phyloP scores from a whole-genome alignment of 2,888 invertebrate species.

The Pedicia rivosa region DNA sequence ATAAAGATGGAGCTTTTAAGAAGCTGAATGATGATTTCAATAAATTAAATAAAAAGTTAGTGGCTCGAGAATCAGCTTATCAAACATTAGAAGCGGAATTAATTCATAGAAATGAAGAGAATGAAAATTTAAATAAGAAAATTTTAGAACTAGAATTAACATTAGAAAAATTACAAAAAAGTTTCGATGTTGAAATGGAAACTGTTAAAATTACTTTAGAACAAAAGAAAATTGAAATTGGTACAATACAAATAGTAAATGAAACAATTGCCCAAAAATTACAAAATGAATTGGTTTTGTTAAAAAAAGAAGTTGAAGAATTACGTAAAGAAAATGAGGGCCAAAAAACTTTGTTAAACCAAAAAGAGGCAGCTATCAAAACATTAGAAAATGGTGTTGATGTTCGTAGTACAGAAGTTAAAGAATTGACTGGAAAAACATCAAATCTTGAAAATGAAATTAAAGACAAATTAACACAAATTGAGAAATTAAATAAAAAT shows the following conservation, averaged over 20 bases:
- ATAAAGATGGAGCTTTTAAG: too few species aligned
- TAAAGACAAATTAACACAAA: conserved; percentile 30
- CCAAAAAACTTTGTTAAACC: conserved; percentile 14
- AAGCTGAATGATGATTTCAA: too few species aligned
- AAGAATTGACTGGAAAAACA: neutral
- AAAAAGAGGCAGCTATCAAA: conserved; percentile 16
- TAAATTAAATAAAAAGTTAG: too few species aligned
- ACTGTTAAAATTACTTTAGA: too few species aligned
- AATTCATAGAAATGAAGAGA: too few species aligned
- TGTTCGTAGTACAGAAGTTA: neutral
- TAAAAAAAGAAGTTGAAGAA: conserved; percentile 25
- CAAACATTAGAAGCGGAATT: too few species aligned
- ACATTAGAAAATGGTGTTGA: conserved; percentile 22
- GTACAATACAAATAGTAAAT: neutral
- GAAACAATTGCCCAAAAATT: conserved; percentile 10
- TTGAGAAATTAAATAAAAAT: conserved; percentile 28
- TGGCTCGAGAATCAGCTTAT: too few species aligned
- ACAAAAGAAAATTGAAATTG: too few species aligned
- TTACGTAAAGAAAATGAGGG: conserved; percentile 21
- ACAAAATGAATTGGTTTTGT: conserved; percentile 20
- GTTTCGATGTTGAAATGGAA: too few species aligned
- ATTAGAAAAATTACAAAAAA: too few species aligned
- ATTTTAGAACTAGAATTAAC: too few species aligned
- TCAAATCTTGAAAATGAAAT: conserved; percentile 27
- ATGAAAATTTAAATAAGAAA: too few species aligned